Conservation (phyloP, 2,888 invertebrate genomes). For the Drepanosiphum platanoidis region DNA sequence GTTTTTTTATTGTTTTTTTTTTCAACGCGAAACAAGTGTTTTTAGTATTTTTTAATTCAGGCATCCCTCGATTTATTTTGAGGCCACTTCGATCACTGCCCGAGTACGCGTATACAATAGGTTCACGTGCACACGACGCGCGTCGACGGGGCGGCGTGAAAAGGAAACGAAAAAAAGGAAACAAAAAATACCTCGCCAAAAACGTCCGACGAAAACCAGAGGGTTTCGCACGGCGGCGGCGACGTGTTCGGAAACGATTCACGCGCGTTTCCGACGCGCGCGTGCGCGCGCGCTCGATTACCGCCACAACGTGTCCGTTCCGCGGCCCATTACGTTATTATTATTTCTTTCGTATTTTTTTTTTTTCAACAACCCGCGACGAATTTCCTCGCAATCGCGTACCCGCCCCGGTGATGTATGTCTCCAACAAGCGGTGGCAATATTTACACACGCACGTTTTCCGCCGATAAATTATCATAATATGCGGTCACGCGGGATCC, state of each 20-base stretch:
- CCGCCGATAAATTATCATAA: too few species aligned
- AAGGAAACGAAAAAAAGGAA: background rate
- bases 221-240: background rate
- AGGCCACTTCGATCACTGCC: too few species aligned
- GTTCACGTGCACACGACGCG: too few species aligned
- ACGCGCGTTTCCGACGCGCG: background rate
- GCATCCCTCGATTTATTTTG: too few species aligned
- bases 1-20: too few species aligned
- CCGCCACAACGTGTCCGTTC: conserved; percentile 9
- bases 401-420: too few species aligned
- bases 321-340: conserved; percentile 37
- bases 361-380: conserved; percentile 29
- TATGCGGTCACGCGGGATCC: too few species aligned
- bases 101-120: too few species aligned
- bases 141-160: background rate
- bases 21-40: too few species aligned
- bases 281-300: background rate
- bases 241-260: conserved; percentile 33
- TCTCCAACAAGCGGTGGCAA: too few species aligned
- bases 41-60: too few species aligned
- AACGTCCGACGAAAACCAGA: background rate
- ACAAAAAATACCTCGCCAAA: background rate
- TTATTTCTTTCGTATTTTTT: background rate
- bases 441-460: too few species aligned
- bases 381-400: background rate